phyloP scores from a whole-genome alignment of 1,140 invertebrate species.

The Drosophila rufa region DNA sequence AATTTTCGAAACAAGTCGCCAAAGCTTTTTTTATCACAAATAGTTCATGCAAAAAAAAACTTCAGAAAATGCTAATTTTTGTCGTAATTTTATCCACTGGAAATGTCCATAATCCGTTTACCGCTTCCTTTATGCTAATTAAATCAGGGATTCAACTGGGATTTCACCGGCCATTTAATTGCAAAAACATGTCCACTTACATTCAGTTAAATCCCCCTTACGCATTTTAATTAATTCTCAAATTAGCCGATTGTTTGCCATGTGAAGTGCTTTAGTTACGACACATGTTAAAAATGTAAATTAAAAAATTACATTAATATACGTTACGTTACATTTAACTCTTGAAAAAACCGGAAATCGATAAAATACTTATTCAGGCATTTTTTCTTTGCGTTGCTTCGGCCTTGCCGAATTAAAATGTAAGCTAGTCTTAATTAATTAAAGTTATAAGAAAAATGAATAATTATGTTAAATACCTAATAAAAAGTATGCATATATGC shows the following conservation, averaged over 20 bases:
- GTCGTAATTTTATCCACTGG: too few relatives aligned
- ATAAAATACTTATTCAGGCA: constrained; percentile 3
- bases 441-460: constrained; percentile 3
- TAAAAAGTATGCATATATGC: constrained; percentile 4
- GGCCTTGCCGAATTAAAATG: constrained; percentile 55
- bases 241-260: background rate
- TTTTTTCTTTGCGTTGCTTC: constrained; percentile 39
- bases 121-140: constrained; percentile 6
- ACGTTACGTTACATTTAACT: constrained; percentile 2
- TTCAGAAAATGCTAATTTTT: too few relatives aligned
- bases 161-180: constrained; percentile 1
- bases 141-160: background rate
- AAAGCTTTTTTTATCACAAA: too few relatives aligned
- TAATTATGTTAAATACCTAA: background rate
- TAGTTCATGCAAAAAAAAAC: too few relatives aligned
- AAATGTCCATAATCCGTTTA: background rate
- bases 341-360: background rate
- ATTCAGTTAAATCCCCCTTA: too few relatives aligned
- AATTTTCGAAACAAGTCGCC: too few relatives aligned
- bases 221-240: background rate
- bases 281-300: constrained; percentile 8
- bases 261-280: background rate
- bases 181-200: background rate
- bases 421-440: constrained; percentile 28
- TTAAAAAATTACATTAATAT: background rate